These are phyloP conservation scores for Eurystomus glaucurus DNA, from an alignment of 2,797 vertebrate genomes.

Conservation along the genomic window DNA sequence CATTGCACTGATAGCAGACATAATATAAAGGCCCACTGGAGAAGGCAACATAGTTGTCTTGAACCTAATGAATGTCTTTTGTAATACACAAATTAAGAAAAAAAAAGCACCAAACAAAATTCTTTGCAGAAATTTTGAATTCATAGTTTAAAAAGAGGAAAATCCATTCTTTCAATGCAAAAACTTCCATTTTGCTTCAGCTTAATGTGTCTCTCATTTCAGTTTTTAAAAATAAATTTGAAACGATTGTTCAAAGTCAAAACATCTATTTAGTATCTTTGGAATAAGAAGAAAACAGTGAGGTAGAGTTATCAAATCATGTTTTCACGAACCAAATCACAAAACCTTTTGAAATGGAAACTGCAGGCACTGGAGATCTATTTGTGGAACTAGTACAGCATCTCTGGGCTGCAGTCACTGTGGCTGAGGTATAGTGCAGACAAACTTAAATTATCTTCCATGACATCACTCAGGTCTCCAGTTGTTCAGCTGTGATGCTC, in stretches of 20 bases:
- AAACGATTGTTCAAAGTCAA: not conserved
- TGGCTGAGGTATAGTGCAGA: not conserved
- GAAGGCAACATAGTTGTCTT: not conserved
- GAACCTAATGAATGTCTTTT: not conserved
- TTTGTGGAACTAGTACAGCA: not conserved
- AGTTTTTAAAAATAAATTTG: not conserved
- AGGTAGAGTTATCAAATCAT: not conserved
- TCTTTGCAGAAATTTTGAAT: not conserved
- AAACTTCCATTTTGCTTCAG: not conserved
- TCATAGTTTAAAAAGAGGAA: not conserved
- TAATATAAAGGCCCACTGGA: not conserved
- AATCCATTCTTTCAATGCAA: not conserved
- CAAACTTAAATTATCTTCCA: not conserved
- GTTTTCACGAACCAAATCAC: not conserved
- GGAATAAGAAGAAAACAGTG: not conserved
- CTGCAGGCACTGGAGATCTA: not conserved
- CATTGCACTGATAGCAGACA: not conserved
- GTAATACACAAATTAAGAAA: not conserved
- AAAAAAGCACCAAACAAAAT: not conserved
- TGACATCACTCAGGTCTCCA: not conserved
- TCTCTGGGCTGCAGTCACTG: not conserved
- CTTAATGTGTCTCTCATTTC: not conserved
- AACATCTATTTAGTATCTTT: not conserved
- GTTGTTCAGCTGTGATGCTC: not conserved
- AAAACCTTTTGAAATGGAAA: not conserved